These are phyloP conservation scores for Anneissia japonica DNA, from an alignment of 35 echinoderm and acorn worm genomes.

Conservation along the genomic window DNA sequence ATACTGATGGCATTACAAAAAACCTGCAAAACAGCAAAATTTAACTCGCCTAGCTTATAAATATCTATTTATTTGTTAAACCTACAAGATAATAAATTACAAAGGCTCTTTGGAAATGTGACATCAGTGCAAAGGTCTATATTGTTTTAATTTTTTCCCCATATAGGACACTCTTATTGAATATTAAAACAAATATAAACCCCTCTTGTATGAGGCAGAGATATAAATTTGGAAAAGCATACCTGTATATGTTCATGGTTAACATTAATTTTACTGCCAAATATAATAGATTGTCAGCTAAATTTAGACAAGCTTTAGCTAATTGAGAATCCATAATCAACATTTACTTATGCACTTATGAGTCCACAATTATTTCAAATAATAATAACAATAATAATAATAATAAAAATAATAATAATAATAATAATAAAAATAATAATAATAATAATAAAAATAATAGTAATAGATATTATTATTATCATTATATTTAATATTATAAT, in stretches of 20 bases:
- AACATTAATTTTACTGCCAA: not conserved
- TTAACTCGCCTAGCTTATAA: too few relatives aligned
- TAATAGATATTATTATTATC: not conserved
- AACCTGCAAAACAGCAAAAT: too few relatives aligned
- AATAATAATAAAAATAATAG: slow-evolving; percentile 2
- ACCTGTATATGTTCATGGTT: not conserved
- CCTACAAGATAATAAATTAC: too few relatives aligned
- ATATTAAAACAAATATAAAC: too few relatives aligned
- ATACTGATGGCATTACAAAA: too few relatives aligned
- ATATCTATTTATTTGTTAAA: too few relatives aligned
- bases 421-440: slow-evolving; percentile 2
- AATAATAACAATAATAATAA: slow-evolving; percentile 5
- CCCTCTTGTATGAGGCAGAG: too few relatives aligned
- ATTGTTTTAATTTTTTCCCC: too few relatives aligned
- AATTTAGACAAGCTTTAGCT: not conserved
- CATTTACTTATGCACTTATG: not conserved
- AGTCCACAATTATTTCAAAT: not conserved
- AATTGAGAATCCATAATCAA: not conserved
- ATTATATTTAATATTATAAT: not conserved
- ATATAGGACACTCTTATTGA: too few relatives aligned
- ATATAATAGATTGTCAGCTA: not conserved
- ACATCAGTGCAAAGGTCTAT: too few relatives aligned
- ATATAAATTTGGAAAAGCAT: too few relatives aligned
- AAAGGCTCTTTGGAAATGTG: too few relatives aligned
- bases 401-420: slow-evolving; percentile 2